Percentiles rank a stretch among this genome's conserved stretches.
These are phyloP conservation scores for Urophycis tenuis DNA, from an alignment of 2,797 vertebrate genomes.

Conservation along the genomic window DNA sequence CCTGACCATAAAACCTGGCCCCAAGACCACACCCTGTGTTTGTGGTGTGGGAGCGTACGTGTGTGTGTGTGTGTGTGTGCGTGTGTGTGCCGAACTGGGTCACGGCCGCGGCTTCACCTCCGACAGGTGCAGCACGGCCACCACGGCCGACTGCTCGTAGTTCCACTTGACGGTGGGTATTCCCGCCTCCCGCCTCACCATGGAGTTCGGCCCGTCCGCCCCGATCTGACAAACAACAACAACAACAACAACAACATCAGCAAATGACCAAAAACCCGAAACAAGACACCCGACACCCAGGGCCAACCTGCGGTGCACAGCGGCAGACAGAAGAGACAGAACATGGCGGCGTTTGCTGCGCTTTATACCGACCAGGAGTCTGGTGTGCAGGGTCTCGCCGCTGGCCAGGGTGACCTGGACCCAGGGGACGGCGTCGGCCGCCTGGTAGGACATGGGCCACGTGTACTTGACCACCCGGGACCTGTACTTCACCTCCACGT, in stretches of 20 bases:
- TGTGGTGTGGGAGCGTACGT: neutral
- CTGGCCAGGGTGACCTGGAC: slow-evolving; percentile 84
- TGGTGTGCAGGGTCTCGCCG: slow-evolving; percentile 84
- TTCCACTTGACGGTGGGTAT: slow-evolving; percentile 85
- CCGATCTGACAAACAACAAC: slow-evolving; percentile 76
- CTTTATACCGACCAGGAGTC: slow-evolving; percentile 88
- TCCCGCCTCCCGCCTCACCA: slow-evolving; percentile 78
- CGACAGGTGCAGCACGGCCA: slow-evolving; percentile 88
- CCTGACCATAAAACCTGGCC: neutral
- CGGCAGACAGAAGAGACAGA: neutral
- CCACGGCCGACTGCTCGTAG: slow-evolving; percentile 93
- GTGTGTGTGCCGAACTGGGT: neutral
- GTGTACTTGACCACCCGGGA: slow-evolving; percentile 83
- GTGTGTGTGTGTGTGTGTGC: neutral
- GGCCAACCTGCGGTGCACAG: neutral
- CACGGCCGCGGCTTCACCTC: slow-evolving; percentile 70
- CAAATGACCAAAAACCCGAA: neutral
- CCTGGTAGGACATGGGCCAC: slow-evolving; percentile 79
- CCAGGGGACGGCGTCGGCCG: slow-evolving; percentile 79
- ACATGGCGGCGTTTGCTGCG: no score
- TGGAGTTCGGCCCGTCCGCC: slow-evolving; percentile 90
- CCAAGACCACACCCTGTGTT: neutral
- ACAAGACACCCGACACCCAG: neutral
- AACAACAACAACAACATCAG: neutral
- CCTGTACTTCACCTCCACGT: slow-evolving; percentile 84